Conservation (phyloP, 2,113 vertebrate genomes). For the Chionomys nivalis region DNA sequence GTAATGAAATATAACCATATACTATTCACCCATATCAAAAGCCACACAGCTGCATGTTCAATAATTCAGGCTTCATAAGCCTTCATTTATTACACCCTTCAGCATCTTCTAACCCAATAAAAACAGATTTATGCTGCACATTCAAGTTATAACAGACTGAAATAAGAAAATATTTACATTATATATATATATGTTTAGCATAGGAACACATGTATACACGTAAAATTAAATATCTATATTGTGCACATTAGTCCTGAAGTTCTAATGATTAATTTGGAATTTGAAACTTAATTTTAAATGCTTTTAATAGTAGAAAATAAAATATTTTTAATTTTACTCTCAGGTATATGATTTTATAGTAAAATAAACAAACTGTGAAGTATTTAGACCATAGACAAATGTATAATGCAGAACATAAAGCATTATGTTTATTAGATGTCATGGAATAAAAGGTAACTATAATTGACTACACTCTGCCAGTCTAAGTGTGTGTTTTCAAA, state of each 20-base stretch:
- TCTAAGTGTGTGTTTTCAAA: neutral
- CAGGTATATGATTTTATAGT: neutral
- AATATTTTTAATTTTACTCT: neutral
- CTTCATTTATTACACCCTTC: slow-evolving; percentile 57
- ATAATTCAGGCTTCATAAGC: slow-evolving; percentile 68
- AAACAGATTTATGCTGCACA: neutral
- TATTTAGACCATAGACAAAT: too few relatives aligned
- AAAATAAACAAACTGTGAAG: neutral
- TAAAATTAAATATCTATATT: neutral
- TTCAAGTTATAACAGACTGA: neutral
- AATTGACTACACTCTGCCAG: neutral
- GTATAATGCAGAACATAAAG: neutral
- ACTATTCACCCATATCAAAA: slow-evolving; percentile 47
- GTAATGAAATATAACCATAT: neutral
- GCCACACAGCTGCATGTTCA: slow-evolving; percentile 63
- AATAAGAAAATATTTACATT: neutral
- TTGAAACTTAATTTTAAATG: neutral
- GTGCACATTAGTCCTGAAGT: neutral
- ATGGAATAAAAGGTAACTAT: neutral
- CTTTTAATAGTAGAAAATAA: neutral
- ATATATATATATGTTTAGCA: neutral
- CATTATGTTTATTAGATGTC: neutral
- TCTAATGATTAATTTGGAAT: neutral
- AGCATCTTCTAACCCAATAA: slow-evolving; percentile 49
- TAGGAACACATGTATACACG: neutral